Evolutionary conservation across 2,888 invertebrate species (phyloP).

Genomic region (Buathra laborator): DNA sequence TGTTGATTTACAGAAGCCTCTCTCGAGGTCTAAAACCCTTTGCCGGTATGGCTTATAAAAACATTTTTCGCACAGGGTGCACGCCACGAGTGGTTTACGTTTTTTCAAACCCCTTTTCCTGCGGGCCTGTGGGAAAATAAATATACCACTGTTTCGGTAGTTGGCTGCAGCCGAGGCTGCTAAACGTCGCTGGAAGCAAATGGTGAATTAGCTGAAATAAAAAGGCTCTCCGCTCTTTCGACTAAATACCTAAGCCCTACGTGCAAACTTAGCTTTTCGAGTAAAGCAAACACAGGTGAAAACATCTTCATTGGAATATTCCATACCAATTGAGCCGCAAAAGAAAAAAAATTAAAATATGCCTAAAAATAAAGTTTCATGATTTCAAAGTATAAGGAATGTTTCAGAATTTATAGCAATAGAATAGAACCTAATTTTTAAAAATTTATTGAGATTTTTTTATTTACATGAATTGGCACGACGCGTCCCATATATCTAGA

Average conservation of each 20-base stretch:
- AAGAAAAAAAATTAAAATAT: no score
- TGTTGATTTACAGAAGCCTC: constrained; percentile 68
- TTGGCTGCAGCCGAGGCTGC: constrained; percentile 63
- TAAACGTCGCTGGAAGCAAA: constrained; percentile 67
- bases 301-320: constrained; percentile 49
- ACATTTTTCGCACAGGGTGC: constrained; percentile 66
- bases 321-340: not conserved
- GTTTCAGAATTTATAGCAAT: no score
- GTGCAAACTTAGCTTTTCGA: constrained; percentile 66
- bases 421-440: no score
- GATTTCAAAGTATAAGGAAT: no score
- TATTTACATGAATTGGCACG: no score
- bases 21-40: constrained; percentile 55
- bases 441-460: no score
- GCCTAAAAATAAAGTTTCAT: no score
- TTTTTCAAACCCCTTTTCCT: constrained; percentile 67
- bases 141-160: constrained; percentile 70
- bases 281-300: constrained; percentile 73
- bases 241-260: constrained; percentile 72
- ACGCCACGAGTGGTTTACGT: constrained; percentile 56
- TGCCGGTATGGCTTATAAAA: constrained; percentile 59
- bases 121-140: constrained; percentile 67
- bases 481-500: no score
- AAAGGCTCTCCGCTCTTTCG: constrained; percentile 66
- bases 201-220: constrained; percentile 79